These are phyloP conservation scores for Meteorus colon DNA, from an alignment of 2,888 invertebrate genomes.

Conservation along the genomic window DNA sequence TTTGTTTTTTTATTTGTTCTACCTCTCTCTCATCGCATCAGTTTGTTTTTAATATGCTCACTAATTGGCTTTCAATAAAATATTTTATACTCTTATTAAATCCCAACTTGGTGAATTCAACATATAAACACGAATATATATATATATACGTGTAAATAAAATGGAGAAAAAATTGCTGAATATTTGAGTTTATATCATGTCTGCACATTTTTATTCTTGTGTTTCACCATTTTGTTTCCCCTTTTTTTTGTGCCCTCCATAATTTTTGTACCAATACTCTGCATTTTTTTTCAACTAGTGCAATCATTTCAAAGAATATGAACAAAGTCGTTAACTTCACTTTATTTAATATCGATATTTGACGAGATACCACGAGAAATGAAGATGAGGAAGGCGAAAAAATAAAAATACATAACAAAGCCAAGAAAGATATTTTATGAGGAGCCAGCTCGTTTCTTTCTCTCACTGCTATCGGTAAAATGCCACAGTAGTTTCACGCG, in stretches of 20 bases:
- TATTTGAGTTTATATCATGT: background rate
- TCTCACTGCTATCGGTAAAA: constrained; percentile 47
- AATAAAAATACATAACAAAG: constrained; percentile 24
- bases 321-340: constrained; percentile 59
- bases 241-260: background rate
- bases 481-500: constrained; percentile 46
- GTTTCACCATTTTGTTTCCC: background rate
- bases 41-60: constrained; percentile 31
- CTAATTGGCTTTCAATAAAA: constrained; percentile 1
- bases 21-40: background rate
- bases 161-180: background rate
- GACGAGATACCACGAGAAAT: constrained; percentile 36
- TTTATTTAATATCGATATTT: constrained; percentile 43
- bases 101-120: background rate
- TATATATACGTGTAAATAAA: background rate
- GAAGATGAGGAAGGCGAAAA: constrained; percentile 21
- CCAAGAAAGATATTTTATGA: constrained; percentile 47
- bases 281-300: constrained; percentile 20
- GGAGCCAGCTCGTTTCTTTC: constrained; percentile 47
- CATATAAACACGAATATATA: background rate
- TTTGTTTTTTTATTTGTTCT: constrained; percentile 40
- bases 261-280: constrained; percentile 22
- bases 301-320: constrained; percentile 54
- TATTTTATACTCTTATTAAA: constrained; percentile 1
- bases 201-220: background rate